Base-by-base conservation (phyloP, 2,113 vertebrate genomes). In the Prionailurus bengalensis region DNA sequence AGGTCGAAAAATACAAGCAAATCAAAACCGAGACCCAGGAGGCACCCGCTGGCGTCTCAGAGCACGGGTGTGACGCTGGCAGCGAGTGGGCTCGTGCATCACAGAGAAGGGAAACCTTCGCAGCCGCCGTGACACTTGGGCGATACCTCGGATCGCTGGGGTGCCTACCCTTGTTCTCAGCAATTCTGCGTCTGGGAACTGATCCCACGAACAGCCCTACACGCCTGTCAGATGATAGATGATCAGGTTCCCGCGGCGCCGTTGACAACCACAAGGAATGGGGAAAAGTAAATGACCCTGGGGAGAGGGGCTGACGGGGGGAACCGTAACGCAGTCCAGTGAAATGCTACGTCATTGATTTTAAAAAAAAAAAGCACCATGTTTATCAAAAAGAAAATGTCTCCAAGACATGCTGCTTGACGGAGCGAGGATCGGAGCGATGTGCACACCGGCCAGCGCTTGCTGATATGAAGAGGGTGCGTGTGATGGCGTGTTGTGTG, bases 361-460 rank as follows among this genome's bases (percentile, higher is more conserved):
- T 4, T 16, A 33, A 61, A 71, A 17, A 13, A 21, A 51, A 7
- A 9, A 23, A 29, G 5, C 31, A 8, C 21, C 0, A 1, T 61
- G 3, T 31, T 68, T 80, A 33, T 14, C 1, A 31, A 23, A 45
- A 95, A 76, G n/a, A 36, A 61, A 9, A 7, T 1, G 1, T 81
- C 17, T 42, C 39, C 73, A 1, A 0, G 1, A 29, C 42, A 29
- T 29, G 63, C 55, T 0, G 2, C 42, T 5, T 3, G 9, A 16
- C 17, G 74, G 92, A 9, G 31, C 0, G 14, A 63, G 27, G 31
- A 5, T 7, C 5, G 10, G 13, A 45, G 0, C 4, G 1, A 10
- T 0, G 33, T 1, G 1, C 0, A 1, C 3, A 1, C 1, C 31
- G 3, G 2, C 10, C 0, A 4, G 58, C 0, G 0, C 29, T 42